A percentile compares a stretch with the other conserved stretches of the same genome.
Evolutionary conservation across 2,797 vertebrate species (phyloP).

Genomic region (Clamator glandarius): DNA sequence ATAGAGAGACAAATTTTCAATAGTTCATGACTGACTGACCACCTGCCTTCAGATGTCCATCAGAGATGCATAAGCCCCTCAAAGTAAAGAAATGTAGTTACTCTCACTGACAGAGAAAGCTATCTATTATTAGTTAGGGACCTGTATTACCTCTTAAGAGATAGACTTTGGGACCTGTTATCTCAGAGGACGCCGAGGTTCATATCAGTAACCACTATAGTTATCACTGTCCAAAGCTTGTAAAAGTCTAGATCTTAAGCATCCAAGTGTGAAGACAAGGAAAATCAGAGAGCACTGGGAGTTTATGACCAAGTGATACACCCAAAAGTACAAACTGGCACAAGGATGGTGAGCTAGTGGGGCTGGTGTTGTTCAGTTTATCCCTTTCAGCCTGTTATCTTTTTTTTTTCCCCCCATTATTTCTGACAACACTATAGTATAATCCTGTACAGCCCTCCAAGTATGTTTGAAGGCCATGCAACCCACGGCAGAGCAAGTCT

Average conservation of each 20-base stretch:
- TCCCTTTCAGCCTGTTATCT: background rate
- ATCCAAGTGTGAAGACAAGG: background rate
- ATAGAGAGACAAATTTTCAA: background rate
- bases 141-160: background rate
- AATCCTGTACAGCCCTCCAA: background rate
- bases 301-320: background rate
- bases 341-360: background rate
- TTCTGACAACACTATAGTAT: background rate
- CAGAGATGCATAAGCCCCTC: background rate
- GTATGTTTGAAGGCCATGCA: background rate
- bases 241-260: background rate
- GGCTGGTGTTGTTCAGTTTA: background rate
- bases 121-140: background rate
- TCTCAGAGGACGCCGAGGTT: background rate
- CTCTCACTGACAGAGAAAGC: background rate
- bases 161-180: background rate
- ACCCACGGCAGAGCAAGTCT: background rate
- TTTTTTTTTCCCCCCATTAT: background rate
- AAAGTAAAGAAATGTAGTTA: background rate
- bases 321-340: background rate
- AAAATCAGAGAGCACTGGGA: background rate
- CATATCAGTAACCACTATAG: background rate
- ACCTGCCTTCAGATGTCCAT: background rate
- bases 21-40: background rate
- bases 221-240: background rate